Evolutionary conservation across 2,113 vertebrate species (phyloP).

Genomic region (Nannobrachium achirus): DNA sequence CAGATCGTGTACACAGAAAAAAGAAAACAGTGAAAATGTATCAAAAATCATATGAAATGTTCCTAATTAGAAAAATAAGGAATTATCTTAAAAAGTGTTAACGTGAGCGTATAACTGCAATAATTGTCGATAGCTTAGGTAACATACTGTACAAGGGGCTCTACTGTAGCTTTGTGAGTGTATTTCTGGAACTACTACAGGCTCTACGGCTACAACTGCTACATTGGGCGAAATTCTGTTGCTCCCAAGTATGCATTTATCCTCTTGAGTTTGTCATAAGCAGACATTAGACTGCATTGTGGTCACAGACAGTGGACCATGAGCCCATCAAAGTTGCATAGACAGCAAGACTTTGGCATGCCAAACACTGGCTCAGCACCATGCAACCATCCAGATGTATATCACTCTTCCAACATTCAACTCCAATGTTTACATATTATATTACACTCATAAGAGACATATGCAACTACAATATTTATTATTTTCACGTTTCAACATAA

Average conservation of each 20-base stretch:
- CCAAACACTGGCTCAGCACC: conserved; percentile 25
- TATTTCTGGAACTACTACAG: conserved; percentile 15
- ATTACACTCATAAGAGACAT: not conserved
- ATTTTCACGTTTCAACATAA: conserved; percentile 5
- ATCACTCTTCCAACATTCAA: conserved; percentile 33
- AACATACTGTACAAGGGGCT: conserved; percentile 3
- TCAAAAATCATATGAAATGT: not conserved
- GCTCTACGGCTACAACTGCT: not conserved
- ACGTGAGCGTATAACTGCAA: conserved; percentile 18
- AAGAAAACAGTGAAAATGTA: not conserved
- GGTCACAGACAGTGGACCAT: conserved; percentile 9
- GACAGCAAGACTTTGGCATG: conserved; percentile 48
- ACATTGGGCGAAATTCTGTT: not conserved
- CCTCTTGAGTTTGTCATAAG: conserved; percentile 4
- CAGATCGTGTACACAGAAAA: conserved; percentile 15
- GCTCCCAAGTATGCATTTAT: conserved; percentile 17
- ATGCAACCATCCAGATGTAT: conserved; percentile 15
- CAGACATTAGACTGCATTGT: conserved; percentile 19
- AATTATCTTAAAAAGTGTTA: not conserved
- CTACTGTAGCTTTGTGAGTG: conserved; percentile 3
- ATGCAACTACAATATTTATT: not conserved
- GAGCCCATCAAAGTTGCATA: conserved; percentile 37
- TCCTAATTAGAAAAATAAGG: not conserved
- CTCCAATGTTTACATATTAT: conserved; percentile 17
- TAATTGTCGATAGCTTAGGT: conserved; percentile 14